phyloP scores from a whole-genome alignment of 2,888 invertebrate genomes.

The Papilio protenor region DNA sequence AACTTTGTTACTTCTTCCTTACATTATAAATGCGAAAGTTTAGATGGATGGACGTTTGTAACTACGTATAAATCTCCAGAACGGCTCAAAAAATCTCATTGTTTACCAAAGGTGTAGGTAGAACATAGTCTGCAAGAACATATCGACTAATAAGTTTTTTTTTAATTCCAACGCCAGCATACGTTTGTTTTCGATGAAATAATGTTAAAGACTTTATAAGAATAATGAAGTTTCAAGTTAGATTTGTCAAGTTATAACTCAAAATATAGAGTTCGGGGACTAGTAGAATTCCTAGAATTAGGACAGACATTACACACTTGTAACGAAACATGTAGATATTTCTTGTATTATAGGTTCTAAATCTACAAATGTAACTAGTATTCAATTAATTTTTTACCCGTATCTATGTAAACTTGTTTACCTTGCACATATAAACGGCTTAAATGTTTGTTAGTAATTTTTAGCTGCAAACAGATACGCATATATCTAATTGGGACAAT shows the following conservation, averaged over 20 bases:
- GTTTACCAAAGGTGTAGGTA: too few relatives aligned
- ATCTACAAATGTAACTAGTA: slow-evolving; percentile 3
- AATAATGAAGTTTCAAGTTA: not conserved
- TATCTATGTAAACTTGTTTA: not conserved
- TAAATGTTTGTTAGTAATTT: slow-evolving; percentile 17
- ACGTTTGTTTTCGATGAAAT: too few relatives aligned
- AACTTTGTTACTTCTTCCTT: too few relatives aligned
- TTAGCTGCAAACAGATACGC: slow-evolving; percentile 2
- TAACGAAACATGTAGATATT: not conserved
- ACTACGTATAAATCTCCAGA: too few relatives aligned
- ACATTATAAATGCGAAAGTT: too few relatives aligned
- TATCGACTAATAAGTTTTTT: too few relatives aligned
- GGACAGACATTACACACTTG: not conserved
- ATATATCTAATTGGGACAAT: slow-evolving; percentile 14
- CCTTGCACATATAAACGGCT: slow-evolving; percentile 4
- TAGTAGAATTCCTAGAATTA: not conserved
- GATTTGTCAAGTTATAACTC: not conserved
- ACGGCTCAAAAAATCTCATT: too few relatives aligned
- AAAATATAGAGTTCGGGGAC: not conserved
- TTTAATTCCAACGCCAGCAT: too few relatives aligned
- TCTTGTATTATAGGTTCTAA: not conserved
- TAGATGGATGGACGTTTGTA: too few relatives aligned
- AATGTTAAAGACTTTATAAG: not conserved
- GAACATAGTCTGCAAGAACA: too few relatives aligned
- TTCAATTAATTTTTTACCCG: not conserved